Base-by-base conservation (phyloP, 2,113 vertebrate genomes). In the Cichladusa arquata region DNA sequence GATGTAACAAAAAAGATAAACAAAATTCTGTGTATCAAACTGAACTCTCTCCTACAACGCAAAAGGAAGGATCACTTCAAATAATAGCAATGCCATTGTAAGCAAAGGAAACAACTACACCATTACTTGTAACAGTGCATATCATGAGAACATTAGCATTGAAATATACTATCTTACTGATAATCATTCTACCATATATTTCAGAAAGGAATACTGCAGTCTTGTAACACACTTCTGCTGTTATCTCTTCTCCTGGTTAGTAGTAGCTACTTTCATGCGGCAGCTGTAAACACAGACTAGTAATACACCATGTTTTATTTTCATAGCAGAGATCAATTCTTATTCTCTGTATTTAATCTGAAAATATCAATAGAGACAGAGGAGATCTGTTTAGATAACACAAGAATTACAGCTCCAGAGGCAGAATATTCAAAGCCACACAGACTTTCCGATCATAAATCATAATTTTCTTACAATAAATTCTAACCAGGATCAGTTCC, bases 401-500 rank as follows among this genome's bases (percentile, higher is more conserved):
- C 60, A 96, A 60, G 50, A 95, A 96, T 85, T 88, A 96, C 23
- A 92, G 65, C 58, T 87, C 44, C 74, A 86, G 60, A 91, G 81
- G 40, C 34, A 69, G 45, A 92, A 14, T 62, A 88, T 81, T 70
- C 88, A 81, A 92, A 71, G 24, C 6, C 44, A 67, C 19, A 47
- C 1, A 79, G 5, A 47, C 48, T 44, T 97, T 86, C 62, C 92
- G 78, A 93, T 81, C 91, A 81, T 81, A 96, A 89, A 95, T 94
- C 54, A 19, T 69, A 90, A 70, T 73, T 56, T 95, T 90, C 51
- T 95, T 80, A 86, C 38, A 93, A 80, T 91, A 94, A 93, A 95
- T 85, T 92, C 71, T 80, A 97, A 58, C 36, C 58, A 89, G 65
- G 61, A 92, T 88, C 85, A 96, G 81, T 95, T 97, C 70, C 70